Percentiles rank a stretch among this genome's conserved stretches.
Conservation (phyloP, 2,797 vertebrate species). For the Emys orbicularis region DNA sequence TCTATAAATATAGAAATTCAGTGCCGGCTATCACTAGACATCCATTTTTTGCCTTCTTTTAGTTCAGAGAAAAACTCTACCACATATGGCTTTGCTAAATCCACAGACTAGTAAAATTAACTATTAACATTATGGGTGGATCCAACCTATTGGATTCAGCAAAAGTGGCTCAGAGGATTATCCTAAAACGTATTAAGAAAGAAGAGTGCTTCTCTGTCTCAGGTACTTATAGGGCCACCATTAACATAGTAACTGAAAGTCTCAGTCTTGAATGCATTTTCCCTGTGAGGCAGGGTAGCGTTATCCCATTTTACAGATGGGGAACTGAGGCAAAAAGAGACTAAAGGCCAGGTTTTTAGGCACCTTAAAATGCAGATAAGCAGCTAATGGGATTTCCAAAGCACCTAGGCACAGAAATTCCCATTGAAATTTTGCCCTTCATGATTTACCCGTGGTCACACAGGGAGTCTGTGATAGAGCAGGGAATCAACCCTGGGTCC, state of each 20-base stretch:
- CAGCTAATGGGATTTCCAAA: neutral
- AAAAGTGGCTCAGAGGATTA: constrained; percentile 47
- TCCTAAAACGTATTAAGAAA: constrained; percentile 2
- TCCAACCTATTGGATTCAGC: constrained; percentile 15
- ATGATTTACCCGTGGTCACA: neutral
- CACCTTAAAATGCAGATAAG: neutral
- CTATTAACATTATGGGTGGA: constrained; percentile 29
- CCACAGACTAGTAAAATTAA: constrained; percentile 39
- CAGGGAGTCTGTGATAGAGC: neutral
- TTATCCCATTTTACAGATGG: neutral
- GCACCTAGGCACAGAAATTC: neutral
- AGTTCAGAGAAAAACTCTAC: constrained; percentile 9
- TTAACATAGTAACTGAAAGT: neutral
- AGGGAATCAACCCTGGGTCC: no score
- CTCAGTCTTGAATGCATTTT: neutral
- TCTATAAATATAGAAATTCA: neutral
- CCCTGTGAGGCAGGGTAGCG: neutral
- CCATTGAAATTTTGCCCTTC: neutral
- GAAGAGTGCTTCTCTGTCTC: neutral
- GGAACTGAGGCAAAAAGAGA: neutral
- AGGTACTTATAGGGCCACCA: accelerated
- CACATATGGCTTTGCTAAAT: constrained; percentile 38
- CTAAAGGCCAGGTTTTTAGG: accelerated
- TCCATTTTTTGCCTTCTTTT: neutral
- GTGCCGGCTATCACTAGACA: neutral